Evolutionary conservation across 2,113 vertebrate species (phyloP).

Genomic region (Anolis sagrei): DNA sequence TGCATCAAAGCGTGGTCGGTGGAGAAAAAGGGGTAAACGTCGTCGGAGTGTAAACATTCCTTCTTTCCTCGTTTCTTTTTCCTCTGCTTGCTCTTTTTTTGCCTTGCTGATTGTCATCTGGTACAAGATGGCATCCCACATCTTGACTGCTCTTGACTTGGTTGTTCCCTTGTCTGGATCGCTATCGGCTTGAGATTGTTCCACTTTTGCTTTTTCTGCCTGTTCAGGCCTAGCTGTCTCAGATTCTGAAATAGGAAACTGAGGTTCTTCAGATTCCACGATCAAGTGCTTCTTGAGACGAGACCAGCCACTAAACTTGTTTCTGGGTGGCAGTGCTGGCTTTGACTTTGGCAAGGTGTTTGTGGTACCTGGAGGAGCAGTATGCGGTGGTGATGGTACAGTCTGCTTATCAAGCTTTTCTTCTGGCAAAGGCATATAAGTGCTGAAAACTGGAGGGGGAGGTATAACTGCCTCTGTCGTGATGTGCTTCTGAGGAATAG

Average conservation of each 20-base stretch:
- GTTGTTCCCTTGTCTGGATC: slow-evolving; percentile 43
- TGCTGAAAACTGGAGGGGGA: neutral
- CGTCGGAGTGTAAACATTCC: slow-evolving; percentile 40
- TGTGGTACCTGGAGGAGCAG: neutral
- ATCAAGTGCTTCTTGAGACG: slow-evolving; percentile 90
- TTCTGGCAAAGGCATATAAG: neutral
- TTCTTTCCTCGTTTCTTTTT: slow-evolving; percentile 20
- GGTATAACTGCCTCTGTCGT: neutral
- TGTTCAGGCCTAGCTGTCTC: slow-evolving; percentile 39
- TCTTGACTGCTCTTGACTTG: slow-evolving; percentile 80
- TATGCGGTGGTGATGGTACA: neutral
- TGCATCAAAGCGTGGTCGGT: slow-evolving; percentile 90
- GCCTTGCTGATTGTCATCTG: slow-evolving; percentile 84
- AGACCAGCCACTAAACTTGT: slow-evolving; percentile 83
- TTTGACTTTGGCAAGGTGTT: slow-evolving; percentile 37
- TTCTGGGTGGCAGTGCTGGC: slow-evolving; percentile 61
- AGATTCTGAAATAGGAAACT: slow-evolving; percentile 59
- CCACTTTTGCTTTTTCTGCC: slow-evolving; percentile 21
- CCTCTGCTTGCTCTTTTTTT: slow-evolving; percentile 57
- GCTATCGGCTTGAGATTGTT: neutral
- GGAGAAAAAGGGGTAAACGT: slow-evolving; percentile 87
- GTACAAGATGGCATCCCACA: slow-evolving; percentile 95
- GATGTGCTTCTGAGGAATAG: neutral
- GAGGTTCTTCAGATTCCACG: slow-evolving; percentile 77
- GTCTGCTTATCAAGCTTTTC: neutral